Evolutionary conservation across 1,140 invertebrate genomes (phyloP), one percentile per base, ranked within the genome.

Genomic region (Pteromalus puparum): DNA sequence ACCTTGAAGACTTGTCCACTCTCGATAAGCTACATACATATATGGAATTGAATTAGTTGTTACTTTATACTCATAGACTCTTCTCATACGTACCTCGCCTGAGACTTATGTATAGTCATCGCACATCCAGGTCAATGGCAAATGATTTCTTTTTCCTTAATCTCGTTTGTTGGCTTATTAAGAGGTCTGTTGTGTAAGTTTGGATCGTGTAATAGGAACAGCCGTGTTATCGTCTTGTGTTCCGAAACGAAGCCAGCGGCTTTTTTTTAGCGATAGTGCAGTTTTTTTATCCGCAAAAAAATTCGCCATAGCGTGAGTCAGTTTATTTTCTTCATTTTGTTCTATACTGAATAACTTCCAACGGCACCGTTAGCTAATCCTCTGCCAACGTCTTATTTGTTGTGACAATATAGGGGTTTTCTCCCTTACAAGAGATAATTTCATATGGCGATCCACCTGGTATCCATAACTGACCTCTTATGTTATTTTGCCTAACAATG

Each of bases 321-420:
- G 80, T 72, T 87, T 7, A 46, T 78, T 82, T 30, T 86, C 73
- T 72, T 88, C 84, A 85, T 90, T 74, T 26, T 30, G 67, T 85
- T 92, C 91, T 26, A 91, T 84, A 86, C 89, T 84, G 42, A 87
- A 38, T 73, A 91, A 83, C 87, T 88, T 12, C 89, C 91, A 77
- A 90, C 85, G 10, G 91, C 86, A 38, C 90, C 90, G 87, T 92
- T 92, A 12, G 86, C 87, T 82, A 92, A 87, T 3, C 91, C 90
- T 85, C 91, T 89, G 38, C 81, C 26, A 1, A 90, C 89, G 82
- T 91, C 89, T 13, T 90, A 82, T 92, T 92, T n/a, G 87, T 89
- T 26, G 88, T 89, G 26, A 92, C 88, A 80, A 92, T 89, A 68
- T 93, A 92, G 68, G n/a, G 78, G n/a, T n/a, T n/a, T 42, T 87